Conservation (phyloP, 2,113 vertebrate genomes). For the Panthera tigris region DNA sequence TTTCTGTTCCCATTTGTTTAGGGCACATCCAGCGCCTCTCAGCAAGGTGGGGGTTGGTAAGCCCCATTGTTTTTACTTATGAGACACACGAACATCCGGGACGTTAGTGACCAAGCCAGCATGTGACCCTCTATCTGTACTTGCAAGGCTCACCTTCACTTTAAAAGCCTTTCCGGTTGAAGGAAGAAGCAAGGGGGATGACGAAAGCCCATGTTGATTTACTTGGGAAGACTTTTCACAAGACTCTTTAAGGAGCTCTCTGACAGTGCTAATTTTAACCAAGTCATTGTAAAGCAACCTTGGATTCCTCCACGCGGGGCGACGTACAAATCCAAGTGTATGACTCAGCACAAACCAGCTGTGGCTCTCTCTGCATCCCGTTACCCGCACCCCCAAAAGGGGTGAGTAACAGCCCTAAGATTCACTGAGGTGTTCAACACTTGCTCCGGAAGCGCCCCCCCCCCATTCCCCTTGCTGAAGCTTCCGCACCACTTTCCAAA, state of each 20-base stretch:
- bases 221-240: constrained; percentile 65
- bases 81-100: background rate
- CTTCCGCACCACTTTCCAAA: background rate
- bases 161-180: constrained; percentile 50
- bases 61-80: background rate
- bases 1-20: background rate
- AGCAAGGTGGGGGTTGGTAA: background rate
- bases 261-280: constrained; percentile 72
- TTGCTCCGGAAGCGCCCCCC: background rate
- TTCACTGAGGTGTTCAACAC: constrained; percentile 45
- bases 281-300: constrained; percentile 74
- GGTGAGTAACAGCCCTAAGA: constrained; percentile 50
- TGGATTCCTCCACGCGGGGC: constrained; percentile 64
- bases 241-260: constrained; percentile 53
- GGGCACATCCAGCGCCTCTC: background rate
- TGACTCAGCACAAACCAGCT: constrained; percentile 70
- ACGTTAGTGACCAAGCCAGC: background rate
- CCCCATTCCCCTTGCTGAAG: background rate
- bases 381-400: background rate
- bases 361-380: constrained; percentile 3
- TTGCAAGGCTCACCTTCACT: background rate
- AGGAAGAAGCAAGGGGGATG: constrained; percentile 37
- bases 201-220: constrained; percentile 71
- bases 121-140: background rate
- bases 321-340: constrained; percentile 49